Evolutionary conservation across 2,888 invertebrate species (phyloP).

Genomic region (Euzophera pinguis): DNA sequence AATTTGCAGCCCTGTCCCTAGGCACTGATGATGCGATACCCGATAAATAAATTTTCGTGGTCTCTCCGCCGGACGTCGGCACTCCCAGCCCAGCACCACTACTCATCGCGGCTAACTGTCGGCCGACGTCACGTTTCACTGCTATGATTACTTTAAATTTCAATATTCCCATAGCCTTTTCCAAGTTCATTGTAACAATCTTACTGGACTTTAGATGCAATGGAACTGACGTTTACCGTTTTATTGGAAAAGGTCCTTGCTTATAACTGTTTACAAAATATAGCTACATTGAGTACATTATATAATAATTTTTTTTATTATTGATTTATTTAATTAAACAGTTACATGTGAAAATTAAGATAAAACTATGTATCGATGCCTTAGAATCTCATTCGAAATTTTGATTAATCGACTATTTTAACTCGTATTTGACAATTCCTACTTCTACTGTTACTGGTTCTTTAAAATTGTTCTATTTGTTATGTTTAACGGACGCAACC

Average conservation of each 20-base stretch:
- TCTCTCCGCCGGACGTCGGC: conserved; percentile 48
- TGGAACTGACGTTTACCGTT: conserved; percentile 5
- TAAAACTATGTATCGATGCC: too few relatives aligned
- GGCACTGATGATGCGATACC: conserved; percentile 60
- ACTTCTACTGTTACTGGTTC: too few relatives aligned
- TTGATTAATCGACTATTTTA: too few relatives aligned
- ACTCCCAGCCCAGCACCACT: conserved; percentile 38
- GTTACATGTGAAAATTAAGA: too few relatives aligned
- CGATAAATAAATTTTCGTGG: conserved; percentile 63
- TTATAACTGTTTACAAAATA: background rate
- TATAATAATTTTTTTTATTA: too few relatives aligned
- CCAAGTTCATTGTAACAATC: conserved; percentile 24
- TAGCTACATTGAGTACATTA: background rate
- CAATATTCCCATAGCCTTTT: conserved; percentile 43
- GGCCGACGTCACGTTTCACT: conserved; percentile 51
- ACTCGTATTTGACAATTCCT: too few relatives aligned
- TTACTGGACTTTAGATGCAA: conserved; percentile 21
- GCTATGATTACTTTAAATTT: conserved; percentile 50
- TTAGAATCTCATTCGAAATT: too few relatives aligned
- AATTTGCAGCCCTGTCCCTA: conserved; percentile 56
- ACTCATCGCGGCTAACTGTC: conserved; percentile 51
- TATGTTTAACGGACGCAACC: background rate
- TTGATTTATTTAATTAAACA: too few relatives aligned
- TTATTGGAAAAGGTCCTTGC: background rate
- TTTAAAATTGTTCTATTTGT: too few relatives aligned